Conservation (phyloP, 2,888 invertebrate genomes). For the Cantharis flavilabris region DNA sequence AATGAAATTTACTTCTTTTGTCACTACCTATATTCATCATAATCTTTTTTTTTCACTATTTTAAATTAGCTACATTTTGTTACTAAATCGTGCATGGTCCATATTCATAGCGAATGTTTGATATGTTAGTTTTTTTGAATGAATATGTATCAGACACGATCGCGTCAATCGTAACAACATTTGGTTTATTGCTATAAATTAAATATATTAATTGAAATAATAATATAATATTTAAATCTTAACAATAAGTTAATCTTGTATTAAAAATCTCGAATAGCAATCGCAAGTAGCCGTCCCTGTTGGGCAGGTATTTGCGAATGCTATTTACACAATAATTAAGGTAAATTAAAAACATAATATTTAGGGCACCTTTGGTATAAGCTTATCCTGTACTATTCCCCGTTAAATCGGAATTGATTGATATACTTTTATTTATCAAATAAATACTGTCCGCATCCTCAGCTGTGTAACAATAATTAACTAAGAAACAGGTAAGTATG, state of each 20-base stretch:
- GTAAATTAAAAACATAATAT: slow-evolving; percentile 59
- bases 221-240: slow-evolving; percentile 37
- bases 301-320: slow-evolving; percentile 9
- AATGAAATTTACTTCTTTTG: slow-evolving; percentile 10
- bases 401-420: slow-evolving; percentile 28
- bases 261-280: slow-evolving; percentile 14
- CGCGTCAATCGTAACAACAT: slow-evolving; percentile 30
- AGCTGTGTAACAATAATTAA: slow-evolving; percentile 53
- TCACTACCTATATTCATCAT: slow-evolving; percentile 2
- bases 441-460: slow-evolving; percentile 49
- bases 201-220: slow-evolving; percentile 40
- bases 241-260: slow-evolving; percentile 37
- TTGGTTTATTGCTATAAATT: slow-evolving; percentile 55
- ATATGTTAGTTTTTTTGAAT: slow-evolving; percentile 2
- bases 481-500: slow-evolving; percentile 44
- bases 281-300: slow-evolving; percentile 12
- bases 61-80: not conserved
- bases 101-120: slow-evolving; percentile 1
- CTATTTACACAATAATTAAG: slow-evolving; percentile 21
- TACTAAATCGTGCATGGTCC: not conserved
- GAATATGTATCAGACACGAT: not conserved
- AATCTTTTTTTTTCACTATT: not conserved
- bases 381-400: slow-evolving; percentile 60
- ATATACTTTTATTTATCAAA: slow-evolving; percentile 51
- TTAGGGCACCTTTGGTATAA: slow-evolving; percentile 87